These are phyloP conservation scores for Phyllostomus discolor DNA, from an alignment of 2,113 vertebrate species.

Conservation along the genomic window DNA sequence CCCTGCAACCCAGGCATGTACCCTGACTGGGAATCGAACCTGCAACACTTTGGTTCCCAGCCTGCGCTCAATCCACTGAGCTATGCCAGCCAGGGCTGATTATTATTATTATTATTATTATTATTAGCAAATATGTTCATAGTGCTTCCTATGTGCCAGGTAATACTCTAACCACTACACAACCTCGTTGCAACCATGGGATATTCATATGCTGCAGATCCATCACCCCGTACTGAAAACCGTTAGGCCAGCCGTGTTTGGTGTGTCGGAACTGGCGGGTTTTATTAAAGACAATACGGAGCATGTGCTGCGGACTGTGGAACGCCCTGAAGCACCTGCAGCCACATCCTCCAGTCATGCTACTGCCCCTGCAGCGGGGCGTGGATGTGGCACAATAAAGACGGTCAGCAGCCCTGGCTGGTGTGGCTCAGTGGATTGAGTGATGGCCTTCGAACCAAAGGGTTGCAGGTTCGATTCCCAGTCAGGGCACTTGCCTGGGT, in stretches of 20 bases:
- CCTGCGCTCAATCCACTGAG: too few relatives aligned
- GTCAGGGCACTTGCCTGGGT: too few relatives aligned
- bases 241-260: too few relatives aligned
- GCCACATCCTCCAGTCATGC: neutral
- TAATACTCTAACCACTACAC: neutral
- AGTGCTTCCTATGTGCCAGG: neutral
- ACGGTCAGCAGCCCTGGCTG: neutral
- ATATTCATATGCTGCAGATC: neutral
- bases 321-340: neutral
- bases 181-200: neutral
- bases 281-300: neutral
- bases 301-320: fast-evolving
- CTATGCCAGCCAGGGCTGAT: too few relatives aligned
- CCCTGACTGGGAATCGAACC: too few relatives aligned
- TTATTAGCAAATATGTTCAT: neutral
- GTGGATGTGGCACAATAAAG: neutral
- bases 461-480: too few relatives aligned
- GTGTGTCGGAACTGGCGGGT: neutral
- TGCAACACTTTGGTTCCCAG: too few relatives aligned
- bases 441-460: too few relatives aligned
- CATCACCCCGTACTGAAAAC: neutral
- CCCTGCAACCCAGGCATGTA: too few relatives aligned
- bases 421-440: too few relatives aligned
- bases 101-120: neutral
- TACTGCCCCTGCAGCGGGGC: neutral